Conservation (phyloP, 2,888 invertebrate genomes). For the Pachymerium ferrugineum region DNA sequence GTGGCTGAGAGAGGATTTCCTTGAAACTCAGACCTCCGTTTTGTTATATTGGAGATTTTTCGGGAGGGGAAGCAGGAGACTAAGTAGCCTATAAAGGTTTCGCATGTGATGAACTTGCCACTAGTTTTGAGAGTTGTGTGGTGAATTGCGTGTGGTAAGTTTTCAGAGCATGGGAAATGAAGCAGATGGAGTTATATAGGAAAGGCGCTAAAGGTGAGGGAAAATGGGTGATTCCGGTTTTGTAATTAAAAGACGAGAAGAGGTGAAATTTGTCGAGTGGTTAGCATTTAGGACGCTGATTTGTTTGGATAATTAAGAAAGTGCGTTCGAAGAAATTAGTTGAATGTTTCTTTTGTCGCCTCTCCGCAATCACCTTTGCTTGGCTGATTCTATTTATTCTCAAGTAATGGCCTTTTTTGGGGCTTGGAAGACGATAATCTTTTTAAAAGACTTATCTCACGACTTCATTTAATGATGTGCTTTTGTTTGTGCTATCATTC, state of each 20-base stretch:
- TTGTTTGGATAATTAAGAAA: too few species aligned
- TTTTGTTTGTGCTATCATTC: too few species aligned
- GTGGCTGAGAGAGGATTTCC: slow-evolving; percentile 14
- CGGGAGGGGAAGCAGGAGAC: too few species aligned
- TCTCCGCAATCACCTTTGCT: slow-evolving; percentile 18
- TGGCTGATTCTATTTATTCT: slow-evolving; percentile 19
- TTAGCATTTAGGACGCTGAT: neutral
- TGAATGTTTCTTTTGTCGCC: slow-evolving; percentile 14
- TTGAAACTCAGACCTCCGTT: neutral
- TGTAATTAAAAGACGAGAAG: slow-evolving; percentile 20
- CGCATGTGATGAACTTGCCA: slow-evolving; percentile 11
- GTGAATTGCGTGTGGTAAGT: neutral
- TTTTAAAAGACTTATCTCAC: slow-evolving; percentile 8
- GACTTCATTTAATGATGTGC: slow-evolving; percentile 9
- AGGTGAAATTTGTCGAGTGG: slow-evolving; percentile 20
- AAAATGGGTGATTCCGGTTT: neutral
- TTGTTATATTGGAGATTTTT: neutral
- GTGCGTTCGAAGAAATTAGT: neutral
- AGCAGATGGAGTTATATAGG: neutral
- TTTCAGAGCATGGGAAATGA: neutral
- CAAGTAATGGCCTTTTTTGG: neutral
- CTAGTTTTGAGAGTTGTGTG: neutral
- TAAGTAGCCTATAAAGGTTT: slow-evolving; percentile 22
- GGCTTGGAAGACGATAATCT: neutral
- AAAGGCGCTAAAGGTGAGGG: slow-evolving; percentile 3